Evolutionary conservation across 2,797 vertebrate species (phyloP).

Genomic region (Chelon auratus): DNA sequence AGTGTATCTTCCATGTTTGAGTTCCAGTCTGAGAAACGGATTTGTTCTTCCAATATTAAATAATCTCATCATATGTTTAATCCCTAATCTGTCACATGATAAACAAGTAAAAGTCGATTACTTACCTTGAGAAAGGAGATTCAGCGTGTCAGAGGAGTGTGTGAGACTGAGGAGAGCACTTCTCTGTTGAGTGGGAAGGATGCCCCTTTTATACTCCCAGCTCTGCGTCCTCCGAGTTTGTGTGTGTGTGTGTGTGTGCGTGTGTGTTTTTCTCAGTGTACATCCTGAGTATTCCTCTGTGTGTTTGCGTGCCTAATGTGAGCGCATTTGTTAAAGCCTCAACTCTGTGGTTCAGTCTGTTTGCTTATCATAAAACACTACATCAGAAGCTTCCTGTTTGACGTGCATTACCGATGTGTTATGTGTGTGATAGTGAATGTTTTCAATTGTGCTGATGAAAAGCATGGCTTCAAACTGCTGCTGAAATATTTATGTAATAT

Average conservation of each 20-base stretch:
- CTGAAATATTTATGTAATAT: neutral
- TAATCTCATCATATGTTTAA: neutral
- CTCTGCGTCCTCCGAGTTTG: constrained; percentile 66
- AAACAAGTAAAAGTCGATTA: constrained; percentile 6
- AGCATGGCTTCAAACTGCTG: neutral
- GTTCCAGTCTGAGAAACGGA: constrained; percentile 6
- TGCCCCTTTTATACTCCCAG: constrained; percentile 80
- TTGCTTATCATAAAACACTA: constrained; percentile 52
- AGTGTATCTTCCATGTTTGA: neutral
- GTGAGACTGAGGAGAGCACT: constrained; percentile 72
- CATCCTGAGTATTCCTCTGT: constrained; percentile 41
- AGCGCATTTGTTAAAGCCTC: constrained; percentile 42
- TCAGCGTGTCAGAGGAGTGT: constrained; percentile 58
- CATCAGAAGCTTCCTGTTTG: constrained; percentile 16
- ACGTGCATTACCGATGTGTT: neutral
- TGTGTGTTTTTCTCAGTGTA: constrained; percentile 36
- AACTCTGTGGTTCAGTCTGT: constrained; percentile 39
- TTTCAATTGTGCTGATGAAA: neutral
- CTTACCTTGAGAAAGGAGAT: constrained; percentile 76
- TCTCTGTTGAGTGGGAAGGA: constrained; percentile 75
- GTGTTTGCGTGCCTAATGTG: constrained; percentile 36
- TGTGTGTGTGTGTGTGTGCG: constrained; percentile 51
- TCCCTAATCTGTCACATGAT: neutral
- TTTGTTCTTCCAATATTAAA: neutral
- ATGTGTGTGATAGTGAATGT: constrained; percentile 9